These are phyloP conservation scores for Globicephala melas DNA, from an alignment of 2,113 vertebrate species.

Conservation along the genomic window DNA sequence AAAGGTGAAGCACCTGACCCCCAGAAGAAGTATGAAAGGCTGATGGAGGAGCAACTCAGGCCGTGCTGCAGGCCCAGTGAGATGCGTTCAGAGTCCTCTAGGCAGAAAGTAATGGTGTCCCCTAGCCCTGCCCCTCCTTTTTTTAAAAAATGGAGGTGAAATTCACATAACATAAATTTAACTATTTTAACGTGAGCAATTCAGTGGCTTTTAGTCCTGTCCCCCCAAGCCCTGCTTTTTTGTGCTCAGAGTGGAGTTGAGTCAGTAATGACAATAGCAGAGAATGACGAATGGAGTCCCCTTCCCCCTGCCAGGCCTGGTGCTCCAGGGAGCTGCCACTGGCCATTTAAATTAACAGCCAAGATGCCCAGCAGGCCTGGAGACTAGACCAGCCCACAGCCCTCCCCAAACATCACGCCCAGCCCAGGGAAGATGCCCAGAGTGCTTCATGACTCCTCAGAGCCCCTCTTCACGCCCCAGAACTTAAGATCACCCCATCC, in stretches of 20 bases:
- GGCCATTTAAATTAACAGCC: conserved; percentile 67
- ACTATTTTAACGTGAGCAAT: neutral
- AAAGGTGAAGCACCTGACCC: neutral
- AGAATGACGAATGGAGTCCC: neutral
- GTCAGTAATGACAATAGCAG: neutral
- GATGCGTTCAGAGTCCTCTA: neutral
- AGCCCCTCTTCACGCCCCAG: neutral
- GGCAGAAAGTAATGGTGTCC: neutral
- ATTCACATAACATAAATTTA: neutral
- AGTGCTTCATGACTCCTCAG: neutral
- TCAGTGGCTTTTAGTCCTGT: neutral
- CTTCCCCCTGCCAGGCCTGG: neutral
- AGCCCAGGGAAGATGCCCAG: neutral
- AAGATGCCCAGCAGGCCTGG: conserved; percentile 69
- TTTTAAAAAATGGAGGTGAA: neutral
- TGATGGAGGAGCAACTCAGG: neutral
- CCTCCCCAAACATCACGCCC: neutral
- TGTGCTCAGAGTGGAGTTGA: neutral
- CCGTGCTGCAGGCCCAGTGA: neutral
- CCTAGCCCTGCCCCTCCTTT: neutral
- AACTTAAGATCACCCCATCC: neutral
- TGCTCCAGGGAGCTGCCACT: conserved; percentile 64
- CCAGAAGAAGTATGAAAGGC: neutral
- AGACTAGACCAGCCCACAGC: neutral
- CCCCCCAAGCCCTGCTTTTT: neutral